Conservation (phyloP, 2,888 invertebrate genomes). For the Drymonia ruficornis region DNA sequence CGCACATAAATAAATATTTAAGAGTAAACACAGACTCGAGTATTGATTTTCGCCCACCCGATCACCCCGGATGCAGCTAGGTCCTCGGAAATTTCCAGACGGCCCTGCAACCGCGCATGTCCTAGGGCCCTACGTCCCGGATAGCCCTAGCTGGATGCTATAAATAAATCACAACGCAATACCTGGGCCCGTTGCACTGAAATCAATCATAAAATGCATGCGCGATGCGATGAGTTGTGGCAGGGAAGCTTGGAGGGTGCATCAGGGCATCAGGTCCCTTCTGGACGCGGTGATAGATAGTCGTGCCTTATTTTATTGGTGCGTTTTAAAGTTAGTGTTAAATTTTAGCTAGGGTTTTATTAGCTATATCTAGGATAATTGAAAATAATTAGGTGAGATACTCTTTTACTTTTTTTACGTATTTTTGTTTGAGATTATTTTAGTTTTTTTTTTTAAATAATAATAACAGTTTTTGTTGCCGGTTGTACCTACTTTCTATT, state of each 20-base stretch:
- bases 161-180: constrained; percentile 30
- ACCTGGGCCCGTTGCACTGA: constrained; percentile 31
- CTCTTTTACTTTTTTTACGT: no score
- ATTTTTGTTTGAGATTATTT: no score
- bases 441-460: no score
- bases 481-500: no score
- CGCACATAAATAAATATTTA: no score
- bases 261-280: constrained; percentile 12
- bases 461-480: constrained; percentile 1
- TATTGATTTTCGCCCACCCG: constrained; percentile 3
- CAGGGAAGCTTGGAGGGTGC: constrained; percentile 8
- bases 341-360: no score
- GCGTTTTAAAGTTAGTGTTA: no score
- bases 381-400: no score
- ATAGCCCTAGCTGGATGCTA: constrained; percentile 15
- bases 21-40: background rate
- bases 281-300: constrained; percentile 15
- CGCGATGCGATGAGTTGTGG: constrained; percentile 25
- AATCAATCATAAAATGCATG: constrained; percentile 51
- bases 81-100: constrained; percentile 11
- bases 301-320: constrained; percentile 16
- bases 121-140: constrained; percentile 10
- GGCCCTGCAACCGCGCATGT: constrained; percentile 26
- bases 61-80: constrained; percentile 19
- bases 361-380: no score